Percentiles rank a stretch among this genome's conserved stretches.
Conservation (phyloP, 1,140 invertebrate species). For the Phenacoccus solenopsis region DNA sequence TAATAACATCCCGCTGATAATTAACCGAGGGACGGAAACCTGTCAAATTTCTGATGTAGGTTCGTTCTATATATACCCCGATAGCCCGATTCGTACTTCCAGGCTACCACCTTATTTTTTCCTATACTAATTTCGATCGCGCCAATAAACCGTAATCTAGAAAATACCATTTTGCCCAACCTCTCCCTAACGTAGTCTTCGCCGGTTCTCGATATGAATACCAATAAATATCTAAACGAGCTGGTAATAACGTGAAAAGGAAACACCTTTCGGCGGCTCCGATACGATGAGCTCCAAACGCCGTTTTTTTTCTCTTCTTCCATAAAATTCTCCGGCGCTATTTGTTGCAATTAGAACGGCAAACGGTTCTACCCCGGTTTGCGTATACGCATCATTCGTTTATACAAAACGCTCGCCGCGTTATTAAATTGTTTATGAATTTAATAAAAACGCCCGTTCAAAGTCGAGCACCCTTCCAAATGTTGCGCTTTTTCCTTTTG, state of each 20-base stretch:
- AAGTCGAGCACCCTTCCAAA: constrained; percentile 10
- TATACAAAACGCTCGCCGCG: constrained; percentile 8
- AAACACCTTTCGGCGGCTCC: neutral
- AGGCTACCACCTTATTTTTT: neutral
- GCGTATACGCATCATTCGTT: constrained; percentile 9
- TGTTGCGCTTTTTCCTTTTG: constrained; percentile 11
- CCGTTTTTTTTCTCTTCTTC: neutral
- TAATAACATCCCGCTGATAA: constrained; percentile 11
- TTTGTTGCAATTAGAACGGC: constrained; percentile 14
- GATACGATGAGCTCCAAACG: neutral
- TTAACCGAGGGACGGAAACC: constrained; percentile 14
- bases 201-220: neutral
- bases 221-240: neutral
- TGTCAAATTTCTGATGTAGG: constrained; percentile 16
- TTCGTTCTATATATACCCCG: neutral
- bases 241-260: neutral
- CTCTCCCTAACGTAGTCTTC: too few relatives aligned
- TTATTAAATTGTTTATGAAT: constrained; percentile 18
- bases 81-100: neutral
- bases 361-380: neutral
- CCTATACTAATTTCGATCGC: too few relatives aligned
- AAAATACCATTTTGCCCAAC: too few relatives aligned
- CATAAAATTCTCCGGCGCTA: neutral
- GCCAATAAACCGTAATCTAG: too few relatives aligned
- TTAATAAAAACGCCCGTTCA: constrained; percentile 6